Evolutionary conservation across 2,888 invertebrate genomes (phyloP).

Genomic region (Drosophila neonasuta): DNA sequence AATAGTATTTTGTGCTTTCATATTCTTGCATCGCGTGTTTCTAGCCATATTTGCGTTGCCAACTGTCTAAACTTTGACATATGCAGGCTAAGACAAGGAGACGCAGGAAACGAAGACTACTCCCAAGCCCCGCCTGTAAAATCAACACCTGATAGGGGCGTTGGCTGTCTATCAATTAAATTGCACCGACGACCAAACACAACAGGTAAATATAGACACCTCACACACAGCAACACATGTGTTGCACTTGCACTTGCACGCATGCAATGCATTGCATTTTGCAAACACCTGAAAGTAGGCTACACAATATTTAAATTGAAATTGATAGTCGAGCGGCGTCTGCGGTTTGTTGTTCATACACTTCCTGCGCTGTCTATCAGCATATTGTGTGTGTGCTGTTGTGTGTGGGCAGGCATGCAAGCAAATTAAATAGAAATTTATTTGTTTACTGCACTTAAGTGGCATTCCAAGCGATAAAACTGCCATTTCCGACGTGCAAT

Average conservation of each 20-base stretch:
- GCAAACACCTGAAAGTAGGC: constrained; percentile 51
- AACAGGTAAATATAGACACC: constrained; percentile 46
- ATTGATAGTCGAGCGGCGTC: constrained; percentile 62
- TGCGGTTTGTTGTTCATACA: constrained; percentile 47
- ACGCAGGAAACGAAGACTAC: background rate
- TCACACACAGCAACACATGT: constrained; percentile 6
- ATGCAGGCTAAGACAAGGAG: constrained; percentile 48
- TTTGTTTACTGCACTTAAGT: constrained; percentile 45
- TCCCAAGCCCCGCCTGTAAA: constrained; percentile 20
- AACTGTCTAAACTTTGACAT: constrained; percentile 77
- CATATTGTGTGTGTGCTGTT: constrained; percentile 24
- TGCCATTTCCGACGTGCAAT: constrained; percentile 11
- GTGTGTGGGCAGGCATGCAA: constrained; percentile 36
- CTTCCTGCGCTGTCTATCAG: constrained; percentile 32
- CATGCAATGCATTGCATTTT: constrained; percentile 35
- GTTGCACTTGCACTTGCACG: constrained; percentile 24
- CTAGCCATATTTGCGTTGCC: constrained; percentile 75
- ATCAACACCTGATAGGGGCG: constrained; percentile 61
- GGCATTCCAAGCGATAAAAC: constrained; percentile 27
- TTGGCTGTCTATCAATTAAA: constrained; percentile 69
- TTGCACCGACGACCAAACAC: constrained; percentile 42
- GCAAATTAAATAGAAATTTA: constrained; percentile 62
- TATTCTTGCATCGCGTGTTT: constrained; percentile 70
- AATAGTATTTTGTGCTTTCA: background rate
- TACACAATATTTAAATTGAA: constrained; percentile 70